A percentile compares a stretch with the other conserved stretches of the same genome.
Conservation (phyloP, 2,888 invertebrate genomes). For the Helicoverpa assulta region DNA sequence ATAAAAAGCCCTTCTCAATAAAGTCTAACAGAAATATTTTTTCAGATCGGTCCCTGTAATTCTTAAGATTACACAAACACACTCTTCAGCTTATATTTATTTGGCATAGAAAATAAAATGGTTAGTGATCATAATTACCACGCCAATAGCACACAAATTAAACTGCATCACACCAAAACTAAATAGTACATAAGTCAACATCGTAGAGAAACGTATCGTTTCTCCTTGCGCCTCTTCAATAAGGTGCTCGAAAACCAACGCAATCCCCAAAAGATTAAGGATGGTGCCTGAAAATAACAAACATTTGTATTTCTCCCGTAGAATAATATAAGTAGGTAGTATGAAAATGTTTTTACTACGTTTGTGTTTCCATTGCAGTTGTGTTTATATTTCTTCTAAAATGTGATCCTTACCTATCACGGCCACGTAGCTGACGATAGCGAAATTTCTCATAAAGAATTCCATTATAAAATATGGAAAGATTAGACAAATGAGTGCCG, state of each 20-base stretch:
- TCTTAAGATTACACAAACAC: no score
- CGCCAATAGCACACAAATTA: constrained; percentile 48
- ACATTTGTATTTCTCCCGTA: no score
- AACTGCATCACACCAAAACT: constrained; percentile 42
- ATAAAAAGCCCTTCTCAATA: no score
- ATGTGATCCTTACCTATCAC: constrained; percentile 67
- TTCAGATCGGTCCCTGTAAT: no score
- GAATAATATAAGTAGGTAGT: no score
- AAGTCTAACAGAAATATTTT: no score
- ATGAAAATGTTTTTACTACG: no score
- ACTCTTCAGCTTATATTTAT: no score
- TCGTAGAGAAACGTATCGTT: not conserved
- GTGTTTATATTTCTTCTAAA: no score
- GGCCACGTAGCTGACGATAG: constrained; percentile 75
- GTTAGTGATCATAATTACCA: constrained; percentile 32
- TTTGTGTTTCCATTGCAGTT: no score
- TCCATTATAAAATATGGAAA: constrained; percentile 74
- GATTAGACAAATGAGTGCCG: constrained; percentile 66
- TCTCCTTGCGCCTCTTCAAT: constrained; percentile 18
- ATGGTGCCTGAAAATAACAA: constrained; percentile 28
- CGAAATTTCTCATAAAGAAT: constrained; percentile 73
- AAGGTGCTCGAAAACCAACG: constrained; percentile 39
- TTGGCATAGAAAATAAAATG: not conserved
- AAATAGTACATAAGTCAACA: constrained; percentile 11
- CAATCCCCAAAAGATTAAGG: constrained; percentile 36